Evolutionary conservation across 2,797 vertebrate species (phyloP), one percentile per base, ranked within the genome.

Genomic region (Sebastes iracundus): DNA sequence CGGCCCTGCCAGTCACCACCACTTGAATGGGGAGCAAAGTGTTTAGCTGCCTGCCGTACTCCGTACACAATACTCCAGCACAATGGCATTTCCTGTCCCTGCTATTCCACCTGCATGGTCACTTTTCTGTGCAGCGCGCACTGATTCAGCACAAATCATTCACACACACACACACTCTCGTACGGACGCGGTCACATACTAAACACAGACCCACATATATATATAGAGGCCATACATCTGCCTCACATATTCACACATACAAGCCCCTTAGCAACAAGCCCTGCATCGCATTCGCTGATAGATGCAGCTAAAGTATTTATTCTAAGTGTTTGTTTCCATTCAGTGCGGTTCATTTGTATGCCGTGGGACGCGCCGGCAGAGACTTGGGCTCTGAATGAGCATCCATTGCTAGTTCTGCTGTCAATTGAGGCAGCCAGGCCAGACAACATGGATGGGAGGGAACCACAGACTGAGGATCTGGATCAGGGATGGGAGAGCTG

Each of bases 341-440:
- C 94, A 94, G 91, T 35, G 56, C 67, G 13, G 89, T 87, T 95
- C 92, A 96, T 96, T 95, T 94, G 95, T 95, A 95, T 95, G 93
- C 94, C 35, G 86, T 18, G 79, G 89, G 92, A 92, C 83, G 35
- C 76, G 53, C 86, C 85, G 71, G 91, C 91, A 74, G 68, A 93
- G 91, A 92, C 92, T 84, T 84, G 90, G 85, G 84, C 87, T 84
- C 90, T 94, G 95, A 95, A 94, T 93, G 86, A 92, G 87, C 87
- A 87, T 92, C 92, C 91, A 82, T 85, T 84, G 92, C 93, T 38
- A 82, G 87, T 78, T 92, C 87, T 89, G 90, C 86, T 88, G 91
- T 95, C 85, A 91, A 86, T 70, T 88, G 88, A 90, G 90, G 87
- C 84, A 85, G 82, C 87, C 90, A 53, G 93, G 89, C 90, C 93